Evolutionary conservation across 37 sponge, comb jelly and placozoan genomes (phyloP), one percentile per base, ranked within the genome.

Genomic region (Sycon ciliatum): DNA sequence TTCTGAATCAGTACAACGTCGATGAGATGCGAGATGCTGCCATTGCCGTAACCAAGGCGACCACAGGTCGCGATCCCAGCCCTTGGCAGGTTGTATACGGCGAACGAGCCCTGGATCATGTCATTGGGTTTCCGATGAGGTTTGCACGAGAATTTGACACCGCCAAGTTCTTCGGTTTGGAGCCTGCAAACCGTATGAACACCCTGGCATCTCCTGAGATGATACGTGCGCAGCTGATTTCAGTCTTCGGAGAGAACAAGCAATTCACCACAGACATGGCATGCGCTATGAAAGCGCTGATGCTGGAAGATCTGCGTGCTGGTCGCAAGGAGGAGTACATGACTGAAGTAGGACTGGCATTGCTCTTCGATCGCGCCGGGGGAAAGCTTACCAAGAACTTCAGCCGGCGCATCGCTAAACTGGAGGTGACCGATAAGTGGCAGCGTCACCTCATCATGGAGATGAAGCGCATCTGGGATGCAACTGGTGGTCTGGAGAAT

Each of bases 381-480:
- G 76, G 76, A 46, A 57, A 78, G 26, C 73, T 85, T 0, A 89
- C 90, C 0, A 35, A 35, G 2, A 57, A 32, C 7, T 86, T 91
- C 87, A 23, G 67, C 0, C 73, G 80, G 0, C 80, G 65, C 20
- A 83, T 86, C 54, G 79, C 64, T 0, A 65, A 69, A 4, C 56
- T 63, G 1, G 33, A 83, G 34, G 28, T 73, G 24, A 73, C 71
- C 1, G 23, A 22, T 0, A 31, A 27, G 18, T 46, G 64, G 70
- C 81, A 86, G 63, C 30, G 81, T 42, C 30, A 67, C 0, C 74
- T 91, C 31, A 79, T 91, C 33, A 77, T 49, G 0, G 76, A 83
- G 38, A 56, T 91, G 49, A 69, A 77, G 4, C 27, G 58, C 24
- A 35, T 55, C n/a, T 91, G 92, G 92, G 87, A 91, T 74, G n/a